phyloP scores from a whole-genome alignment of 2,113 vertebrate species.

The Zootoca vivipara region DNA sequence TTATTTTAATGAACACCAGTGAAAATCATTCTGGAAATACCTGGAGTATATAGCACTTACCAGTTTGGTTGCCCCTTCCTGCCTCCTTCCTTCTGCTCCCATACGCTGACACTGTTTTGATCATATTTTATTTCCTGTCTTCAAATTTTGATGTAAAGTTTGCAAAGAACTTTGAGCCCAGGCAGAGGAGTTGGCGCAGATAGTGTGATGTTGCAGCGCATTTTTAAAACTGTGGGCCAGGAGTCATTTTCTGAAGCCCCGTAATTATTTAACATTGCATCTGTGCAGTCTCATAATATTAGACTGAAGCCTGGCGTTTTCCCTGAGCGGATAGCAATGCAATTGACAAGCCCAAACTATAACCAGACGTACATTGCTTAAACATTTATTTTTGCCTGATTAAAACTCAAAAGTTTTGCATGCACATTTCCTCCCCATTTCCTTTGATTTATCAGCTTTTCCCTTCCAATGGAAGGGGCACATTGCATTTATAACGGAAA shows the following conservation, averaged over 20 bases:
- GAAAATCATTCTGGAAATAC: not conserved
- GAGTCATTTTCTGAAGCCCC: not conserved
- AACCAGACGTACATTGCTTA: not conserved
- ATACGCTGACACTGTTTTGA: not conserved
- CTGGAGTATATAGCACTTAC: not conserved
- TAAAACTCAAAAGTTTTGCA: not conserved
- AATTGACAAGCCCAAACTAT: not conserved
- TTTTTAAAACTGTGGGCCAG: not conserved
- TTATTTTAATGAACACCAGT: not conserved
- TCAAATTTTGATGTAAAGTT: not conserved
- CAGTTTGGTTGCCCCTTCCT: not conserved
- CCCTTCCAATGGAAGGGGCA: fast-evolving
- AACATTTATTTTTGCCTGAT: fast-evolving
- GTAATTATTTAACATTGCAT: not conserved
- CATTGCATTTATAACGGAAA: not conserved
- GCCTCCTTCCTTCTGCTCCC: not conserved
- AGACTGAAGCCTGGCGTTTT: not conserved
- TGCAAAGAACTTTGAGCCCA: not conserved
- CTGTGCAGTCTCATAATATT: not conserved
- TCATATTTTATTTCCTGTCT: not conserved
- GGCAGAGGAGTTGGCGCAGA: not conserved
- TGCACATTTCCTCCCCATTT: not conserved
- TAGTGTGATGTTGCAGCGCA: not conserved
- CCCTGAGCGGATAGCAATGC: fast-evolving
- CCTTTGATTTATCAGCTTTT: not conserved